These are phyloP conservation scores for Eupithecia centaureata DNA, from an alignment of 2,888 invertebrate species.

Conservation along the genomic window DNA sequence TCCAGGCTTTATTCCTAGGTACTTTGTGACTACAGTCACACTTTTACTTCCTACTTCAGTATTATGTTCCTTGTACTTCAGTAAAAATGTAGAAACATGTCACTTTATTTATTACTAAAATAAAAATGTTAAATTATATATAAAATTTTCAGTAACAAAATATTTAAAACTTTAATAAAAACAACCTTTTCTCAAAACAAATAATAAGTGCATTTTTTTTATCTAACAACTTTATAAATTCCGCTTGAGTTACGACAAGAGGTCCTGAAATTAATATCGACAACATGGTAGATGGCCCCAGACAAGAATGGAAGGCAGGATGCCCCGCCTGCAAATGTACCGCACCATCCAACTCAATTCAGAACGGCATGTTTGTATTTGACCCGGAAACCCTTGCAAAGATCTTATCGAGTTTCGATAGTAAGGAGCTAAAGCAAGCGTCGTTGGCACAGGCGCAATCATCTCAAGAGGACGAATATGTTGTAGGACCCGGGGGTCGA, in stretches of 20 bases:
- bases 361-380: conserved; percentile 55
- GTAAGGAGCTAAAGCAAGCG: conserved; percentile 49
- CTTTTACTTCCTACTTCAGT: too few relatives aligned
- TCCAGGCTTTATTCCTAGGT: too few relatives aligned
- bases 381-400: conserved; percentile 60
- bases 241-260: background rate
- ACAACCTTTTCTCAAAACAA: background rate
- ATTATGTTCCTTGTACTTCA: too few relatives aligned
- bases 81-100: background rate
- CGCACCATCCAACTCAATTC: conserved; percentile 36
- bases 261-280: background rate
- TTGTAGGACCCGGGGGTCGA: conserved; percentile 56
- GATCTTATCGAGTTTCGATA: conserved; percentile 61
- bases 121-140: background rate
- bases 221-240: background rate
- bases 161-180: background rate
- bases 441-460: background rate
- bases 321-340: conserved; percentile 49
- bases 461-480: conserved; percentile 43
- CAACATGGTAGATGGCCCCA: background rate
- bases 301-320: background rate
- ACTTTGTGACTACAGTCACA: too few relatives aligned
- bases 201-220: background rate
- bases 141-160: background rate
- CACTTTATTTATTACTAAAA: background rate